Conservation (phyloP, 1,140 invertebrate genomes). For the Oppia nitens region DNA sequence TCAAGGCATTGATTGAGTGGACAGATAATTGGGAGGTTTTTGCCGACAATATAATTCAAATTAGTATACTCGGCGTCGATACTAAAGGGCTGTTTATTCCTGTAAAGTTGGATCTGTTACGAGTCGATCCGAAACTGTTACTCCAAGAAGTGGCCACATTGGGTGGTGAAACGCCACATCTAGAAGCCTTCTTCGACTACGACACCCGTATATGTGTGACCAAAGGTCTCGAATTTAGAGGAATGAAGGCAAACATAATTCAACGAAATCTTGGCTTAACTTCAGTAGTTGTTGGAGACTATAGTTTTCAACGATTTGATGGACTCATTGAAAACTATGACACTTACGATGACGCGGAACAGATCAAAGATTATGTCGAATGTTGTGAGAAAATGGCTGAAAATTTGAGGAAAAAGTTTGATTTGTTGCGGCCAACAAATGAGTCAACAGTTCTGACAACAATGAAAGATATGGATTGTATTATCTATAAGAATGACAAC, state of each 20-base stretch:
- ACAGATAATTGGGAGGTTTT: conserved; percentile 36
- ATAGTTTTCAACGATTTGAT: no score
- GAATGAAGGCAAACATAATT: conserved; percentile 50
- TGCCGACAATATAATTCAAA: conserved; percentile 37
- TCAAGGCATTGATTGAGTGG: conserved; percentile 25
- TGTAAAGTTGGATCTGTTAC: conserved; percentile 36
- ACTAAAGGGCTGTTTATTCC: conserved; percentile 31
- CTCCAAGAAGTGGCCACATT: conserved; percentile 1
- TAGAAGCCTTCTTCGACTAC: conserved; percentile 4
- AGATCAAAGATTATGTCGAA: no score
- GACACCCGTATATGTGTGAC: conserved; percentile 6
- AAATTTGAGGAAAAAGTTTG: no score
- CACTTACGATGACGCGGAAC: no score
- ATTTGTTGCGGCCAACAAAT: conserved; percentile 1
- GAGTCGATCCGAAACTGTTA: conserved; percentile 29
- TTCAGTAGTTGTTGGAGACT: no score
- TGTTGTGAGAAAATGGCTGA: no score
- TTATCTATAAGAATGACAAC: conserved; percentile 26
- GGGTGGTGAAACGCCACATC: neutral
- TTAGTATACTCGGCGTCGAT: conserved; percentile 29
- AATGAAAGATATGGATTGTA: conserved; percentile 22
- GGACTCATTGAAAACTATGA: no score
- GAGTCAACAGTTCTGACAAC: conserved; percentile 7
- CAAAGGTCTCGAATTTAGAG: conserved; percentile 34
- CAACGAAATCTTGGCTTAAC: conserved; percentile 45